These are phyloP conservation scores for Cataglyphis livida DNA, from an alignment of 2,888 invertebrate species.

Conservation along the genomic window DNA sequence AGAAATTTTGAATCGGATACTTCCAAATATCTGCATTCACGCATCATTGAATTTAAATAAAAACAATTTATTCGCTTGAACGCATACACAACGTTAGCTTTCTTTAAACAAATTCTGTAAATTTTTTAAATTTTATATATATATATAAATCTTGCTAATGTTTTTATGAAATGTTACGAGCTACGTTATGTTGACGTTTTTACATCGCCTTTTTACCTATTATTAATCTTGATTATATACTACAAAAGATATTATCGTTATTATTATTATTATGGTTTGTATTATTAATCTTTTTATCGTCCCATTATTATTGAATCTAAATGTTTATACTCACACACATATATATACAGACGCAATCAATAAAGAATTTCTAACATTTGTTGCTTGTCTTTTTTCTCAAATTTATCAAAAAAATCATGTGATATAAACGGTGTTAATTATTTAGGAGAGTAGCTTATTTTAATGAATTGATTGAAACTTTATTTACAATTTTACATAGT, in stretches of 20 bases:
- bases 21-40: not conserved
- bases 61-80: not conserved
- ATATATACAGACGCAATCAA: constrained; percentile 42
- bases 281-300: constrained; percentile 45
- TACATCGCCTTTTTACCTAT: constrained; percentile 65
- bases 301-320: constrained; percentile 32
- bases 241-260: constrained; percentile 37
- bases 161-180: constrained; percentile 77
- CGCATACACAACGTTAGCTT: not conserved
- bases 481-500: not conserved
- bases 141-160: constrained; percentile 56
- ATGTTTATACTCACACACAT: constrained; percentile 29
- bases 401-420: not conserved
- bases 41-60: not conserved
- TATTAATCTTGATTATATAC: constrained; percentile 61
- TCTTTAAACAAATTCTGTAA: constrained; percentile 38
- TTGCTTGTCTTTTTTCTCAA: not conserved
- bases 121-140: constrained; percentile 29
- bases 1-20: not conserved
- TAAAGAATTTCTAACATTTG: constrained; percentile 66
- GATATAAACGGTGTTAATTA: not conserved
- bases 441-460: not conserved
- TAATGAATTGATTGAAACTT: not conserved
- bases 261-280: constrained; percentile 51
- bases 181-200: constrained; percentile 73